A percentile compares a stretch with the other conserved stretches of the same genome.
Conservation (phyloP, 2,113 vertebrate species). For the Spea bombifrons region DNA sequence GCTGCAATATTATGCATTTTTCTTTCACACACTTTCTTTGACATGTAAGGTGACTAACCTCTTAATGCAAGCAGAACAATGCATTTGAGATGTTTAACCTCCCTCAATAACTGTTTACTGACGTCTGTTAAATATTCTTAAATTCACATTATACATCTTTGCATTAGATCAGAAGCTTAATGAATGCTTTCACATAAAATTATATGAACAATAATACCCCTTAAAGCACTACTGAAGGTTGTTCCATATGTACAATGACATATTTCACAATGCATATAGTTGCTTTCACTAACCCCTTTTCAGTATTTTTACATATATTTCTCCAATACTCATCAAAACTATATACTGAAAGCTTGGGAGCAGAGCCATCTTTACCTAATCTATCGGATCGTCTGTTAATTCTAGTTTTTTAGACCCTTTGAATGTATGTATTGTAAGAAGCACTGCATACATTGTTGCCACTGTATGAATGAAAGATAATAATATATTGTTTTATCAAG, state of each 20-base stretch:
- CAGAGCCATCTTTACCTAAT: too few species aligned
- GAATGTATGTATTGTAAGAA: too few species aligned
- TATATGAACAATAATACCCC: not conserved
- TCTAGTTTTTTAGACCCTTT: too few species aligned
- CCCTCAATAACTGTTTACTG: not conserved
- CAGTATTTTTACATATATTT: too few species aligned
- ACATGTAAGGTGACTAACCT: not conserved
- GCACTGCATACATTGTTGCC: too few species aligned
- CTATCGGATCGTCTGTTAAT: too few species aligned
- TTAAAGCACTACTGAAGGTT: not conserved
- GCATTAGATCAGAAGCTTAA: not conserved
- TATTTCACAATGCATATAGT: not conserved
- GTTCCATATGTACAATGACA: not conserved
- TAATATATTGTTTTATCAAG: too few species aligned
- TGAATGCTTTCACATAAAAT: not conserved
- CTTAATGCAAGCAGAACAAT: not conserved
- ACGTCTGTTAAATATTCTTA: not conserved
- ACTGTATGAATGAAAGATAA: too few species aligned
- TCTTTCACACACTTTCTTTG: not conserved
- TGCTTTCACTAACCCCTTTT: too few species aligned
- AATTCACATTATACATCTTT: not conserved
- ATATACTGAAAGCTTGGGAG: too few species aligned
- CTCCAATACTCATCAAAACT: too few species aligned
- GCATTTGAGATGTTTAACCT: not conserved
- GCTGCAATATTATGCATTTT: conserved; percentile 3